Evolutionary conservation across 2,888 invertebrate species (phyloP).

Genomic region (Xestia sexstrigata): DNA sequence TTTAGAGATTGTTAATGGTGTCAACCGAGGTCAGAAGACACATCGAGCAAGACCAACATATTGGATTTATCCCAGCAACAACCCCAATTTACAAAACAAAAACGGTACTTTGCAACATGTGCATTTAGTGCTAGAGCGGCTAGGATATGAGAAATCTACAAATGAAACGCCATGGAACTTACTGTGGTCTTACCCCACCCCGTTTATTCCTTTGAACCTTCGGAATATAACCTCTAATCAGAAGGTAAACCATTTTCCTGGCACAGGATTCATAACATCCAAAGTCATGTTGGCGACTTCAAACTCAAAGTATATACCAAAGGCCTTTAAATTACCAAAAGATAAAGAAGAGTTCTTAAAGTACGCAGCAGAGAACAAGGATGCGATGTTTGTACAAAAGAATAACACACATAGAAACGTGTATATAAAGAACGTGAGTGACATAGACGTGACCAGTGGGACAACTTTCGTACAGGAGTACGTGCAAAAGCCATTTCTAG

Average conservation of each 20-base stretch:
- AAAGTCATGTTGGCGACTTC: slow-evolving; percentile 97
- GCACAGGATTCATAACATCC: slow-evolving; percentile 97
- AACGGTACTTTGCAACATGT: slow-evolving; percentile 95
- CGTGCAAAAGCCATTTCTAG: slow-evolving; percentile 96
- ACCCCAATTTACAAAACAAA: slow-evolving; percentile 88
- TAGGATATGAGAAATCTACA: slow-evolving; percentile 93
- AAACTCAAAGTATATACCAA: slow-evolving; percentile 94
- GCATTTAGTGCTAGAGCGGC: slow-evolving; percentile 93
- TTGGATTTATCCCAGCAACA: slow-evolving; percentile 91
- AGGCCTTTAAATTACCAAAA: slow-evolving; percentile 96
- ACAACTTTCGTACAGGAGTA: slow-evolving; percentile 98
- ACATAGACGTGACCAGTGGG: slow-evolving; percentile 93
- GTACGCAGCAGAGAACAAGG: slow-evolving; percentile 92
- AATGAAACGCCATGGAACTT: slow-evolving; percentile 94
- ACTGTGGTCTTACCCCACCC: slow-evolving; percentile 98
- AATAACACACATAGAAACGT: slow-evolving; percentile 98
- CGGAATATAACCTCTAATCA: slow-evolving; percentile 93
- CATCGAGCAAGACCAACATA: slow-evolving; percentile 78
- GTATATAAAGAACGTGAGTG: slow-evolving; percentile 92
- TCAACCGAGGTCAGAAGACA: slow-evolving; percentile 70
- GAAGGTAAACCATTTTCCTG: slow-evolving; percentile 98
- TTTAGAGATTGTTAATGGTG: slow-evolving; percentile 78
- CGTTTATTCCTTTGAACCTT: slow-evolving; percentile 92
- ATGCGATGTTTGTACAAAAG: slow-evolving; percentile 96
- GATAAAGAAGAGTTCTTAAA: slow-evolving; percentile 93